Conservation (phyloP, 2,113 vertebrate genomes). For the Indicator indicator region DNA sequence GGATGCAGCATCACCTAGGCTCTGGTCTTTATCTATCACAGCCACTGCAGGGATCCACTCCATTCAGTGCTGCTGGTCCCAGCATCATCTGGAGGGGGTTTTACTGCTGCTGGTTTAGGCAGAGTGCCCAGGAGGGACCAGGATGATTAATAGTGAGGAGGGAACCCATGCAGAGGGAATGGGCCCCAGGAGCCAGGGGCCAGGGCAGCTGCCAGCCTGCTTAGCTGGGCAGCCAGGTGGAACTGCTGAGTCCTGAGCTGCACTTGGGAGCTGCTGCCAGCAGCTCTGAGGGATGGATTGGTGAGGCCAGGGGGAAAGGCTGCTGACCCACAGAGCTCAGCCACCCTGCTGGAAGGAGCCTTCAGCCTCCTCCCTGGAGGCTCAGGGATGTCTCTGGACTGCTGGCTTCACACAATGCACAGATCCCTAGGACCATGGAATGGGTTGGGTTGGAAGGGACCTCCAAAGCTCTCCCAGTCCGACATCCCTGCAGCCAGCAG, state of each 20-base stretch:
- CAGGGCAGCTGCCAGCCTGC: neutral
- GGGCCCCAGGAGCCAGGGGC: accelerated
- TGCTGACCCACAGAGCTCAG: neutral
- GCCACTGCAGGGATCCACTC: neutral
- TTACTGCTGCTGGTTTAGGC: constrained; percentile 4
- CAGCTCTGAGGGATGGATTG: neutral
- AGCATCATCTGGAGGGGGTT: neutral
- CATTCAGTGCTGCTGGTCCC: neutral
- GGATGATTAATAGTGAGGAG: neutral
- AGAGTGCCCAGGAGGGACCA: neutral
- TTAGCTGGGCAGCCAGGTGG: neutral
- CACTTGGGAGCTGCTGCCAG: neutral
- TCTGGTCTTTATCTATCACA: neutral
- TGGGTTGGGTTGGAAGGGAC: neutral
- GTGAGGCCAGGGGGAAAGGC: neutral
- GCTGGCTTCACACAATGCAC: neutral
- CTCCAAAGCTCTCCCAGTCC: neutral
- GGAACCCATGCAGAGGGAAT: constrained; percentile 26
- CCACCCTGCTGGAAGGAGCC: neutral
- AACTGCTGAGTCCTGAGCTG: neutral
- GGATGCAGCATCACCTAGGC: neutral
- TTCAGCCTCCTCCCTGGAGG: neutral
- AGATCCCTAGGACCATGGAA: neutral
- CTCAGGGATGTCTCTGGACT: neutral
- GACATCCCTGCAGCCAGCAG: neutral